phyloP scores from a whole-genome alignment of 2,888 invertebrate genomes.

The Scrobipalpa costella region DNA sequence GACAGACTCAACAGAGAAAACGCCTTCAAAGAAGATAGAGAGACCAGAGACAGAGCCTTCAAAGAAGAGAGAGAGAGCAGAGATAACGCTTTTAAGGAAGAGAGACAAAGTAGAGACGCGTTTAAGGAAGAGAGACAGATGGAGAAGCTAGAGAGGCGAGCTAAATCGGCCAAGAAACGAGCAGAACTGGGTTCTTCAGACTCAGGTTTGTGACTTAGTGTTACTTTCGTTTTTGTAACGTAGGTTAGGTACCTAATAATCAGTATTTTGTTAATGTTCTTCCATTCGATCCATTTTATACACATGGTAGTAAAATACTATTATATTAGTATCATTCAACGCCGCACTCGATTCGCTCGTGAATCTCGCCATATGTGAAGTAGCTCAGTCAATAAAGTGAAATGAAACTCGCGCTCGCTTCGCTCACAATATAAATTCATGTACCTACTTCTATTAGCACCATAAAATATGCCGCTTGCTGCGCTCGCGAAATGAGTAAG shows the following conservation, averaged over 20 bases:
- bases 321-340: too few species aligned
- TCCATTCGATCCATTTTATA: too few species aligned
- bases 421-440: too few species aligned
- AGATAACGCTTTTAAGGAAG: background rate
- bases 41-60: conserved; percentile 36
- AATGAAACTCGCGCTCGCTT: too few species aligned
- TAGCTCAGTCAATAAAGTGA: too few species aligned
- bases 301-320: too few species aligned
- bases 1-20: background rate
- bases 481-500: too few species aligned
- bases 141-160: conserved; percentile 32
- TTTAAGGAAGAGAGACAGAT: background rate
- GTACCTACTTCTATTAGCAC: too few species aligned
- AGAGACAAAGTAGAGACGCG: background rate
- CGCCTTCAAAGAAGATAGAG: background rate
- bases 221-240: background rate
- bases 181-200: conserved; percentile 52
- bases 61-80: background rate
- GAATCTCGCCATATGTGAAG: too few species aligned
- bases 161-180: conserved; percentile 45
- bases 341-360: too few species aligned
- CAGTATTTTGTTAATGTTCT: background rate
- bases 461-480: too few species aligned
- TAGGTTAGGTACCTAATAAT: background rate
- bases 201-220: conserved; percentile 59